Percentiles rank a stretch among this genome's conserved stretches.
Conservation (phyloP, 1,140 invertebrate species). For the Platorchestia sp. region DNA sequence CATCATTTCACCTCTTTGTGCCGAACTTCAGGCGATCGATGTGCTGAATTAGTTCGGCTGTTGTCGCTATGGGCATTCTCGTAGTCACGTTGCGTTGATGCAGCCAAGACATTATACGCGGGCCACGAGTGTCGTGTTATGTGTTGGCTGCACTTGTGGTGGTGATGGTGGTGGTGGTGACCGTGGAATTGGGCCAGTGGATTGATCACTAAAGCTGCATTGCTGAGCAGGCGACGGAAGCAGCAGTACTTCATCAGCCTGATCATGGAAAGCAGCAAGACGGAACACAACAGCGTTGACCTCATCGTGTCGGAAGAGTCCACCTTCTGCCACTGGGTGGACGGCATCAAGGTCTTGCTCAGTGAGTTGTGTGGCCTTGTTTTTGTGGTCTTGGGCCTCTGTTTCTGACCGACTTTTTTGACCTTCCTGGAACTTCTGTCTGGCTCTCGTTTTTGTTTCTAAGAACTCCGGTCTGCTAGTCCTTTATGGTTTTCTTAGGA, state of each 20-base stretch:
- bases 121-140: too few relatives aligned
- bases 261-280: slow-evolving; percentile 70
- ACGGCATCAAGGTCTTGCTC: slow-evolving; percentile 93
- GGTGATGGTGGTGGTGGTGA: too few relatives aligned
- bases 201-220: not conserved
- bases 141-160: too few relatives aligned
- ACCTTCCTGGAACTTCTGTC: not conserved
- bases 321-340: slow-evolving; percentile 94
- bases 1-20: too few relatives aligned
- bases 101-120: too few relatives aligned
- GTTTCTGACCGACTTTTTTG: not conserved
- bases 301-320: slow-evolving; percentile 93
- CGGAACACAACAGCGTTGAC: slow-evolving; percentile 82
- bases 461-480: too few relatives aligned
- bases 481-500: not conserved
- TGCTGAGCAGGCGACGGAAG: slow-evolving; percentile 10
- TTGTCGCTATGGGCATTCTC: too few relatives aligned
- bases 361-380: slow-evolving; percentile 71
- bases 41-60: too few relatives aligned
- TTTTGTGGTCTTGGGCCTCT: not conserved
- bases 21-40: too few relatives aligned
- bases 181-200: too few relatives aligned
- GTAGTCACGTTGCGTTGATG: too few relatives aligned
- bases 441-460: not conserved
- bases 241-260: slow-evolving; percentile 88